Conservation (phyloP, 2,113 vertebrate species). For the Pipra filicauda region DNA sequence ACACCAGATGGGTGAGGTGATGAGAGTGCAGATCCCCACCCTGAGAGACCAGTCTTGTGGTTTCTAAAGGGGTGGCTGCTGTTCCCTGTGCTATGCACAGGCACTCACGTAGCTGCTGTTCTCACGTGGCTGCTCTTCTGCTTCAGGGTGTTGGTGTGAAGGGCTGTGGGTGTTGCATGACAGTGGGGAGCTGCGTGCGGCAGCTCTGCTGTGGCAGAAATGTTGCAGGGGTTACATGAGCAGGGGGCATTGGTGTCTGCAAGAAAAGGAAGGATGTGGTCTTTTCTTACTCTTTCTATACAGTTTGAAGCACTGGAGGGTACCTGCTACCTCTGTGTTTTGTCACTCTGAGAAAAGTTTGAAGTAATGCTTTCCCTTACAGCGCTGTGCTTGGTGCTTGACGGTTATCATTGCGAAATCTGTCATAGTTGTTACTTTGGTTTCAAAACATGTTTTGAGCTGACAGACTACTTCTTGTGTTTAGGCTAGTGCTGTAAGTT, state of each 20-base stretch:
- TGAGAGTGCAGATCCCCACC: not conserved
- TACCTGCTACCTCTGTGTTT: not conserved
- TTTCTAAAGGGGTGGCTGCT: not conserved
- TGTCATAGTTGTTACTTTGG: not conserved
- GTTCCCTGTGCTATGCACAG: not conserved
- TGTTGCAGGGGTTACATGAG: rapidly evolving
- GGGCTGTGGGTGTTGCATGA: not conserved
- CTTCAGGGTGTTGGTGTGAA: not conserved
- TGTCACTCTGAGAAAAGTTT: not conserved
- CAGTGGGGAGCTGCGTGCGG: not conserved
- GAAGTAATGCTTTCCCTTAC: not conserved
- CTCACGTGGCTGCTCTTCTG: not conserved
- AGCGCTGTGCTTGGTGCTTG: not conserved
- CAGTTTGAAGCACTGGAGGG: rapidly evolving
- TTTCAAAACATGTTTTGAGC: not conserved
- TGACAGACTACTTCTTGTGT: not conserved
- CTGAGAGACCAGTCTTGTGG: not conserved
- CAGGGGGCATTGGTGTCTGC: not conserved
- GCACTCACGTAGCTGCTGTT: not conserved
- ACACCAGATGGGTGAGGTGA: not conserved
- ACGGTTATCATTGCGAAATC: not conserved
- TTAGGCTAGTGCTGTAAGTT: not conserved
- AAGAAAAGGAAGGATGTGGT: not conserved
- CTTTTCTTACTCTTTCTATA: not conserved
- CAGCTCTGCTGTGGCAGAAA: not conserved